Evolutionary conservation across 2,888 invertebrate genomes (phyloP).

Genomic region (Lepidonotus clava): DNA sequence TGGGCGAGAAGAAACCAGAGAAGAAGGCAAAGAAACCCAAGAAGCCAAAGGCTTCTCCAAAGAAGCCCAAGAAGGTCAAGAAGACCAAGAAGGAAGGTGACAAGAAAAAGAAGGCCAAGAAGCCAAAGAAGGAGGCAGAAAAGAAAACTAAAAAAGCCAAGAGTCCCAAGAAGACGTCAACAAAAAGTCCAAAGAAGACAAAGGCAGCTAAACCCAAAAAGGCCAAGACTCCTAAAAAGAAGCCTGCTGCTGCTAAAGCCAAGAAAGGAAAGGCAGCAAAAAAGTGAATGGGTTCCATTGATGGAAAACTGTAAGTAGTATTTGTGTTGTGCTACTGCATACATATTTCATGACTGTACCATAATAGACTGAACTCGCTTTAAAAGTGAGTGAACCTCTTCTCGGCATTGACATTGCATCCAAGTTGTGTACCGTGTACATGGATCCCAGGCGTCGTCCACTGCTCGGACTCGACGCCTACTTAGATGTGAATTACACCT

Average conservation of each 20-base stretch:
- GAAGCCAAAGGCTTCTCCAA: constrained; percentile 44
- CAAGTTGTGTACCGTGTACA: not conserved
- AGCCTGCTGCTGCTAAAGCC: not conserved
- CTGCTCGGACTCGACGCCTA: not conserved
- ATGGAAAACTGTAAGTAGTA: constrained; percentile 18
- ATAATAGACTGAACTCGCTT: not conserved
- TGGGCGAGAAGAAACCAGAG: constrained; percentile 60
- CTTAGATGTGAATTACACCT: not conserved
- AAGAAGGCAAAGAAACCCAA: constrained; percentile 61
- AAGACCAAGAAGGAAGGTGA: constrained; percentile 39
- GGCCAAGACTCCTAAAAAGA: constrained; percentile 57
- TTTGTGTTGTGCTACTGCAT: constrained; percentile 42
- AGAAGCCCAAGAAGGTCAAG: constrained; percentile 59
- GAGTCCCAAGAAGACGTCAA: constrained; percentile 64
- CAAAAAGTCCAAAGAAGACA: constrained; percentile 65
- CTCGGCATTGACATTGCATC: not conserved
- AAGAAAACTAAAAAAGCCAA: constrained; percentile 65
- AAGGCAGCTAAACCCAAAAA: constrained; percentile 60
- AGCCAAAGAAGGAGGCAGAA: constrained; percentile 60
- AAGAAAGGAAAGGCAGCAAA: constrained; percentile 89
- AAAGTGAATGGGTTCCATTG: constrained; percentile 54
- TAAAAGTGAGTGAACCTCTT: not conserved
- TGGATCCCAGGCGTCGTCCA: not conserved
- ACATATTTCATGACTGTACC: constrained; percentile 24
- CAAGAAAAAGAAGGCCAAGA: constrained; percentile 56